Evolutionary conservation across 2,888 invertebrate genomes (phyloP), one percentile per base, ranked within the genome.

Genomic region (Lithosia quadra): DNA sequence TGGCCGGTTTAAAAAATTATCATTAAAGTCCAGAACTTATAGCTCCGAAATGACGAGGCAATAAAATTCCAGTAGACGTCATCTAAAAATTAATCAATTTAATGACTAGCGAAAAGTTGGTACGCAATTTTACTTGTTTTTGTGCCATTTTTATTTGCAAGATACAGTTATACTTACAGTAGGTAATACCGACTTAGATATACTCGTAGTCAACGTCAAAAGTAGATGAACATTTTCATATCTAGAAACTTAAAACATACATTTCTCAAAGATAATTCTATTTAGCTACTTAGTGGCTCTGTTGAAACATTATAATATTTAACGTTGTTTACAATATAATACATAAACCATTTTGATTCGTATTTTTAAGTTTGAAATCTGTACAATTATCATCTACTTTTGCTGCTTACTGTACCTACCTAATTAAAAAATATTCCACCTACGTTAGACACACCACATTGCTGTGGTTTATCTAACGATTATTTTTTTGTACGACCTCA

Each of bases 21-120:
- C n/a, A 21, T 21, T 34, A 34, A 18, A 21, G 34, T 13, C 53
- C 24, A 28, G 33, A 53, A 13, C 55, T 55, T 22, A 28, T 64
- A 11, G 57, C n/a, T 39, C 10, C 13, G 56, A n/a, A 39, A 36
- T 64, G 57, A 64, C 56, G 56, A 64, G 39, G 36, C 64, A 64
- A 13, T 18, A 18, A 63, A 55, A 9, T 24, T 55, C 34, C 34
- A 3, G 34, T 55, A 55, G 21, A 34, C 10, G 36, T 55, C 63
- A 63, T 55, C 18, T 34, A 34, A 58, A 55, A n/a, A 62, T 18
- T 49, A 24, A 28, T 24, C 39, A 18, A 61, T 34, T 22, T 34
- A 18, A 34, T 22, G 34, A 39, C n/a, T 57, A 24, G 24, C 53
- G 18, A 36, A 55, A 13, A 36, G 18, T 10, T 34, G 34, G 22